A percentile compares a stretch with the other conserved stretches of the same genome.
These are phyloP conservation scores for Columba guinea DNA, from an alignment of 2,797 vertebrate genomes.

Conservation along the genomic window DNA sequence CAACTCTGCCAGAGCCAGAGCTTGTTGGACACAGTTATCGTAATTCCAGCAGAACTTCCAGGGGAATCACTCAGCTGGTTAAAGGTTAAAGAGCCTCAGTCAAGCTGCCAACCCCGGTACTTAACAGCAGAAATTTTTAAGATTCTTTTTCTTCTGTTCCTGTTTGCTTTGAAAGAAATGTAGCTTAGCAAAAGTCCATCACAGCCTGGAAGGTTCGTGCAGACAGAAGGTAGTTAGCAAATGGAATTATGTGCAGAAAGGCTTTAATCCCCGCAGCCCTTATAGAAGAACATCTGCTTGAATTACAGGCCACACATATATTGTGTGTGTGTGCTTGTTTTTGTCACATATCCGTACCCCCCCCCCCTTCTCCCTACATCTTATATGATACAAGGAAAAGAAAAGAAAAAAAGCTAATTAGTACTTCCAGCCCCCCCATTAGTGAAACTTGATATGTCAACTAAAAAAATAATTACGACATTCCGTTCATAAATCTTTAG, in stretches of 20 bases:
- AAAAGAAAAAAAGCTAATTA: constrained; percentile 82
- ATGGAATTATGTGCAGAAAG: constrained; percentile 84
- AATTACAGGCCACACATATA: constrained; percentile 87
- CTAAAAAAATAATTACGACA: constrained; percentile 91
- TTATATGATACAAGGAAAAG: constrained; percentile 81
- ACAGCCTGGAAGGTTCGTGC: constrained; percentile 73
- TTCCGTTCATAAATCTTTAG: constrained; percentile 93
- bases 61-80: neutral
- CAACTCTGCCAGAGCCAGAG: neutral
- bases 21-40: neutral
- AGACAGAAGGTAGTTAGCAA: constrained; percentile 85
- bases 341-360: constrained; percentile 82
- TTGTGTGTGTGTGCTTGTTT: constrained; percentile 86
- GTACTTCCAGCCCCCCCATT: constrained; percentile 88
- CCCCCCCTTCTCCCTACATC: constrained; percentile 69
- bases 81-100: neutral
- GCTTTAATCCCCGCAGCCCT: constrained; percentile 83
- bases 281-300: constrained; percentile 88
- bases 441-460: constrained; percentile 87
- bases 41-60: neutral
- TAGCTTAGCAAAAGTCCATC: constrained; percentile 52
- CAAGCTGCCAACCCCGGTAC: neutral
- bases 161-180: neutral
- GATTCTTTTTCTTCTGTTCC: neutral
- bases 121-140: neutral